Percentiles rank a stretch among this genome's conserved stretches.
Evolutionary conservation across 2,888 invertebrate genomes (phyloP).

Genomic region (Hetaerina titia): DNA sequence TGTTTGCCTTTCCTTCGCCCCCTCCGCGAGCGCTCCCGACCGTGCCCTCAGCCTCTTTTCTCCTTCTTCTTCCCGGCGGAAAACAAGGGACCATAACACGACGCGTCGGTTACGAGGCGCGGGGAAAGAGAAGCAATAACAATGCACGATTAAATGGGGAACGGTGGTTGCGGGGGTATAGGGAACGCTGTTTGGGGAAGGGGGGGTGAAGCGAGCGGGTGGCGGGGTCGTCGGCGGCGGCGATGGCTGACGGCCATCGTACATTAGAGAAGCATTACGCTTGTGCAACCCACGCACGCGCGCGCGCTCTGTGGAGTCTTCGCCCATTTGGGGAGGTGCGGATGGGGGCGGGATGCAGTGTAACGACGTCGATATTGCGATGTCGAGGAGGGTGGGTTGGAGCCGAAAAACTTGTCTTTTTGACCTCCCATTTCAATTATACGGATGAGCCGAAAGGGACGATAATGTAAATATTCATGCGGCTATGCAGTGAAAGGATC

Average conservation of each 20-base stretch:
- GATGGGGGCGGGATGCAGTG: background rate
- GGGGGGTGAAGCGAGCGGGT: background rate
- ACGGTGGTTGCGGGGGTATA: background rate
- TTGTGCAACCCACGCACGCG: conserved; percentile 52
- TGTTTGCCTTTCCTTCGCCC: background rate
- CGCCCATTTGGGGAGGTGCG: conserved; percentile 17
- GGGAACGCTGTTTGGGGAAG: background rate
- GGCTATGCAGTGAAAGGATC: background rate
- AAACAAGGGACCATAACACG: conserved; percentile 30
- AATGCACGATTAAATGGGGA: conserved; percentile 59
- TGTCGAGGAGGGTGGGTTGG: conserved; percentile 3
- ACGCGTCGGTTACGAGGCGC: background rate
- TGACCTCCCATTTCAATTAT: conserved; percentile 39
- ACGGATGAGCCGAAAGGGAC: background rate
- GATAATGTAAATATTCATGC: conserved; percentile 42
- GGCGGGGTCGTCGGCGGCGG: background rate
- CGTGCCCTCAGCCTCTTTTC: background rate
- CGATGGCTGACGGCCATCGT: conserved; percentile 36
- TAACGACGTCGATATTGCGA: background rate
- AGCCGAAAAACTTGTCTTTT: conserved; percentile 8
- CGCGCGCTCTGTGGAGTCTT: background rate
- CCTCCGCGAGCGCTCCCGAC: background rate
- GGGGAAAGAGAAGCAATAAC: conserved; percentile 23
- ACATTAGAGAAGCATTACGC: conserved; percentile 56
- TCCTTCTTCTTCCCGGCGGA: background rate